Base-by-base conservation (phyloP, 2,113 vertebrate genomes). In the Eurystomus gularis region DNA sequence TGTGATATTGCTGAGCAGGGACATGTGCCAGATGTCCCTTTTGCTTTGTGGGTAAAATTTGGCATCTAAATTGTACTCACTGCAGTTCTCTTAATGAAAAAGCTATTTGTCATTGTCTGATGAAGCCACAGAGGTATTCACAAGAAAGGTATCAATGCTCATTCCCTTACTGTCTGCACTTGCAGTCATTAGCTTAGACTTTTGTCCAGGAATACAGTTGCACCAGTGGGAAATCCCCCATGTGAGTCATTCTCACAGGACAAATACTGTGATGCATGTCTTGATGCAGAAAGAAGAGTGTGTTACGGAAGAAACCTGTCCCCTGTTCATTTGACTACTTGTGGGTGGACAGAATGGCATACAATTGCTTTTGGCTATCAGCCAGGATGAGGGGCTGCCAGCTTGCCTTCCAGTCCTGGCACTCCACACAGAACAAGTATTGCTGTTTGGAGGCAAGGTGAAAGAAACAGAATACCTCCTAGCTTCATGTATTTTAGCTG, bases 341-440 rank as follows among this genome's bases (percentile, higher is more conserved):
- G 33, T 0, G 0, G 54, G 25, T 51, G 51, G 15, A 54, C 29
- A 77, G 17, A 46, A 54, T 0, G 0, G 17, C 64, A 62, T 35
- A 4, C 29, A 68, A 25, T 48, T 33, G 13, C 28, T 64, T 88
- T 73, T 75, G 61, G 28, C 10, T 19, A 17, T 17, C 82, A 87
- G 37, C 24, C 64, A 73, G 31, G 29, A 84, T 1, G 1, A 90
- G 40, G 16, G 26, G 21, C 16, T 79, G 49, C 26, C 51, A 84
- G 39, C 20, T 72, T 58, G 2, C 58, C 58, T 46, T 66, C 49
- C 19, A 69, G 15, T 33, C 16, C 62, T 60, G 26, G 25, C 40
- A 49, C 28, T 87, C 37, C 7, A 17, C 17, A 40, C 11, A 82
- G 40, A 79, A 13, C n/a, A 86, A 93, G 37, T 6, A 14, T 16